A percentile compares a stretch with the other conserved stretches of the same genome.
Conservation (phyloP, 1,140 invertebrate species). For the Harpegnathos saltator region DNA sequence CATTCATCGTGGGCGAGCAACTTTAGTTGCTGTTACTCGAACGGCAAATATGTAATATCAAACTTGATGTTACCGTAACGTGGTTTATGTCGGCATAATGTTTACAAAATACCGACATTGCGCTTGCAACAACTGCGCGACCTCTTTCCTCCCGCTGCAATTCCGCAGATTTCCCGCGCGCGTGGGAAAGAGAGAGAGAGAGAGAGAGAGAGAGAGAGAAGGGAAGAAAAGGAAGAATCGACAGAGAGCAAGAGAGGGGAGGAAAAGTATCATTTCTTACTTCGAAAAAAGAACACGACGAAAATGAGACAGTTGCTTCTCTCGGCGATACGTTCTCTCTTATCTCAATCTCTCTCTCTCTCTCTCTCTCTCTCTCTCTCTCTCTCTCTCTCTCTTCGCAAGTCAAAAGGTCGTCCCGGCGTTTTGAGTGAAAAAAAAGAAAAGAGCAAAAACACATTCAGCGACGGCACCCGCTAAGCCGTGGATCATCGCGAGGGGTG, state of each 20-base stretch:
- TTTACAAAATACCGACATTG: conserved; percentile 48
- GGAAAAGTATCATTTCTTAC: neutral
- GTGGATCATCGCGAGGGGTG: conserved; percentile 65
- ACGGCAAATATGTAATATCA: conserved; percentile 59
- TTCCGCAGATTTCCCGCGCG: neutral
- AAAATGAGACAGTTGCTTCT: neutral
- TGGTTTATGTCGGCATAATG: conserved; percentile 38
- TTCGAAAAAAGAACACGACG: neutral
- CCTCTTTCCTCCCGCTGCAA: neutral
- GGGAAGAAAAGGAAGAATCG: too few relatives aligned
- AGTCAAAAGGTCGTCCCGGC: neutral
- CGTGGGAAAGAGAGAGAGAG: too few relatives aligned
- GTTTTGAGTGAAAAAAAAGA: conserved; percentile 2
- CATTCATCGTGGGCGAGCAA: conserved; percentile 43
- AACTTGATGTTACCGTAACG: conserved; percentile 51
- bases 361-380: neutral
- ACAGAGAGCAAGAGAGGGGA: too few relatives aligned
- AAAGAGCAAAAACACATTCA: conserved; percentile 16
- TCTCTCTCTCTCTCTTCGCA: neutral
- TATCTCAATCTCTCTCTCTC: neutral
- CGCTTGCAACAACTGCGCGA: conserved; percentile 15
- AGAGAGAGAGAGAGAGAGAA: too few relatives aligned
- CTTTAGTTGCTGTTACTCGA: conserved; percentile 56
- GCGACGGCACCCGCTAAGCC: conserved; percentile 68
- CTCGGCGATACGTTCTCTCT: neutral